These are phyloP conservation scores for Ceratina australensis DNA, from an alignment of 1,140 invertebrate genomes.

Conservation along the genomic window DNA sequence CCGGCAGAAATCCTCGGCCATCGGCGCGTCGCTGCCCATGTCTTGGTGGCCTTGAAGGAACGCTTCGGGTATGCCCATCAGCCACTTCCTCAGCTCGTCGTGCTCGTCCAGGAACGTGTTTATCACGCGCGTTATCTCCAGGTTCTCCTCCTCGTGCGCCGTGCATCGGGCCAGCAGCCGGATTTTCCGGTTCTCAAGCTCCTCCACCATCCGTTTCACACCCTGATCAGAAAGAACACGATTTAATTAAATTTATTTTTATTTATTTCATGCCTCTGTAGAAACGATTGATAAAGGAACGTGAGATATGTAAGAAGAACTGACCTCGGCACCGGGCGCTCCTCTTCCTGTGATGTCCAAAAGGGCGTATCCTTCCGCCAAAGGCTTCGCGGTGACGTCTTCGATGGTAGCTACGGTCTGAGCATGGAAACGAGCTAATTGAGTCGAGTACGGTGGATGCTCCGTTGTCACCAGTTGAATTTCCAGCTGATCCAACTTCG, in stretches of 20 bases:
- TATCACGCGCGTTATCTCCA: constrained; percentile 84
- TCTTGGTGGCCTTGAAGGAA: constrained; percentile 88
- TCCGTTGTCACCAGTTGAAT: constrained; percentile 86
- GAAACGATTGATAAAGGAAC: no score
- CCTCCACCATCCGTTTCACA: constrained; percentile 84
- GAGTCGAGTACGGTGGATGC: constrained; percentile 82
- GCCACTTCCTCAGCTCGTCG: constrained; percentile 86
- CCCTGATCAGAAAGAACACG: constrained; percentile 78
- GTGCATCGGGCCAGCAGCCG: constrained; percentile 85
- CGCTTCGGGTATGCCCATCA: constrained; percentile 85
- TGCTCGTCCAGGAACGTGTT: constrained; percentile 86
- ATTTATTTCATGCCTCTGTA: no score
- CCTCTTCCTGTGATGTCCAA: constrained; percentile 85
- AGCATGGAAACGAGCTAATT: constrained; percentile 84
- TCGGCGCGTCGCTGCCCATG: constrained; percentile 86
- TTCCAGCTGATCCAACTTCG: constrained; percentile 88
- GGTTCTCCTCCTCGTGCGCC: constrained; percentile 86
- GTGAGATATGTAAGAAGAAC: no score
- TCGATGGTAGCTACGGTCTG: constrained; percentile 83
- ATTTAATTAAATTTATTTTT: no score
- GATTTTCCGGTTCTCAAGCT: constrained; percentile 87
- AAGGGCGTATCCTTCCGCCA: constrained; percentile 87
- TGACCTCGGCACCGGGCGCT: constrained; percentile 83
- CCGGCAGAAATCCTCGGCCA: constrained; percentile 88
- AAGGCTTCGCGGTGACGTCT: constrained; percentile 83